Evolutionary conservation across 1,140 invertebrate species (phyloP).

Genomic region (Aphaenogaster ashmeadi): DNA sequence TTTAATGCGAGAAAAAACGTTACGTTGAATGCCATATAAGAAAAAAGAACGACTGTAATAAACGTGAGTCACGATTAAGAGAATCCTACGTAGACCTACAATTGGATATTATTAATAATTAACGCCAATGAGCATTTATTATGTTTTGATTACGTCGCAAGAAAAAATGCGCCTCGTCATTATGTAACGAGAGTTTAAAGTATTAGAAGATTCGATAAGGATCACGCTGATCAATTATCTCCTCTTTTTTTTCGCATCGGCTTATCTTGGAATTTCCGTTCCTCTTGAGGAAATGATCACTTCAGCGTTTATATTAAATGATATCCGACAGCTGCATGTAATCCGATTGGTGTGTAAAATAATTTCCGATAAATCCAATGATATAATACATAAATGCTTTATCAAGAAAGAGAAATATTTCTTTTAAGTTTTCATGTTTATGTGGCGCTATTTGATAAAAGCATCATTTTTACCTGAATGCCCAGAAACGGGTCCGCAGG

Average conservation of each 20-base stretch:
- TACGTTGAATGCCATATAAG: no score
- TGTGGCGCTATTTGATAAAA: neutral
- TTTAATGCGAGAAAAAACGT: constrained; percentile 22
- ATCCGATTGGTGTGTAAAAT: constrained; percentile 2
- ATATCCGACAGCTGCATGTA: constrained; percentile 36
- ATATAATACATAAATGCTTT: neutral
- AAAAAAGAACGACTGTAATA: neutral
- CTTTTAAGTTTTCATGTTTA: neutral
- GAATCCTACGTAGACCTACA: neutral
- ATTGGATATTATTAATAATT: constrained; percentile 1
- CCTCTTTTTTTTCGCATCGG: neutral
- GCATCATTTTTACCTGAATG: neutral
- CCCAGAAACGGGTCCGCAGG: neutral
- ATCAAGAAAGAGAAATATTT: constrained; percentile 10
- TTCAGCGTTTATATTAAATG: constrained; percentile 21
- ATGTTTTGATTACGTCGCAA: neutral
- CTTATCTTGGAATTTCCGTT: constrained; percentile 42
- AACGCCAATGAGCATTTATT: neutral
- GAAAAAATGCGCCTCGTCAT: neutral
- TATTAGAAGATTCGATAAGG: neutral
- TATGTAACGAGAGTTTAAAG: neutral
- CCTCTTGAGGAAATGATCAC: constrained; percentile 21
- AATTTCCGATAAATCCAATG: constrained; percentile 26
- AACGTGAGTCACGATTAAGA: neutral
- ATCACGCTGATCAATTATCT: constrained; percentile 13